These are phyloP conservation scores for Euwallacea fornicatus DNA, from an alignment of 1,140 invertebrate species.

Conservation along the genomic window DNA sequence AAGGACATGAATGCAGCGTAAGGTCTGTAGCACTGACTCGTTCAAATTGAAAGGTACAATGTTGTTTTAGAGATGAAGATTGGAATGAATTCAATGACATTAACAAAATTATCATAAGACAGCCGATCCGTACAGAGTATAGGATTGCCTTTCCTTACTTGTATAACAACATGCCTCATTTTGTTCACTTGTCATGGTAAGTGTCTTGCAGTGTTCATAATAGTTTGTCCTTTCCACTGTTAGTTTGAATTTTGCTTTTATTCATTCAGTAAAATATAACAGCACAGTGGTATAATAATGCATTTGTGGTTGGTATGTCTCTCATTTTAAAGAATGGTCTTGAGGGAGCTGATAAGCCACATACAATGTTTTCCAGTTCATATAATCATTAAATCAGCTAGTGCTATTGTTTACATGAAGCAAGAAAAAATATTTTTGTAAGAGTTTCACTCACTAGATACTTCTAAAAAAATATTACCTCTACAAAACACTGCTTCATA, in stretches of 20 bases:
- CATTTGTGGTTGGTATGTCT: slow-evolving; percentile 56
- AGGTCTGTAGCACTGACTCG: slow-evolving; percentile 41
- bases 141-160: slow-evolving; percentile 99
- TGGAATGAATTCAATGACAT: slow-evolving; percentile 99
- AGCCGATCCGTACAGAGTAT: slow-evolving; percentile 98
- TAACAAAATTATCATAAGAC: slow-evolving; percentile 99
- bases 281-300: slow-evolving; percentile 57
- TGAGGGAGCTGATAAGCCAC: slow-evolving; percentile 58
- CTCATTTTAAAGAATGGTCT: slow-evolving; percentile 51
- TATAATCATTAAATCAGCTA: neutral
- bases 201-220: slow-evolving; percentile 46
- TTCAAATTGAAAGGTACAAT: neutral
- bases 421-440: neutral
- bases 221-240: too few species aligned
- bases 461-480: neutral
- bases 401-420: neutral
- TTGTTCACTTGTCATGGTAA: slow-evolving; percentile 92
- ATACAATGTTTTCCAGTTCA: slow-evolving; percentile 41
- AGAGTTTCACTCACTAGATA: neutral
- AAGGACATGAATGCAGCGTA: slow-evolving; percentile 95
- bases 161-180: slow-evolving; percentile 98
- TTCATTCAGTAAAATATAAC: slow-evolving; percentile 47
- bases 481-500: neutral
- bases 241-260: too few species aligned
- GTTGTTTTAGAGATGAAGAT: slow-evolving; percentile 85